Conservation (phyloP, 2,113 vertebrate genomes). For the Erpornis zantholeuca region DNA sequence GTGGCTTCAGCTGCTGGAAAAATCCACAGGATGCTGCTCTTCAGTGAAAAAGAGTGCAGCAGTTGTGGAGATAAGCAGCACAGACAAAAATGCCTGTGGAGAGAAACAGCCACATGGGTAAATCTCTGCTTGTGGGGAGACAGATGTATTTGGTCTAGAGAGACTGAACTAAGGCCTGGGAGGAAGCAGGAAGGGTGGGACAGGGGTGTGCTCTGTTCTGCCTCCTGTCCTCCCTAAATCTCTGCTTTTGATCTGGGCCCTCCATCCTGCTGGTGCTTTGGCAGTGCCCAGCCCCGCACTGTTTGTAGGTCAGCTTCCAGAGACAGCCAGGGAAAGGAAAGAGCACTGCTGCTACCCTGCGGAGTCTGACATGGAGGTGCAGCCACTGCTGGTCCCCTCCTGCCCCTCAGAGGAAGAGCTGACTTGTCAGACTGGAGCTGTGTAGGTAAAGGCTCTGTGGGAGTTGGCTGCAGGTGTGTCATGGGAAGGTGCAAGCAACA, state of each 20-base stretch:
- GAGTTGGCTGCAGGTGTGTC: rapidly evolving
- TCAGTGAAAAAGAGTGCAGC: not conserved
- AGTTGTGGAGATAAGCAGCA: not conserved
- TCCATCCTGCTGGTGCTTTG: not conserved
- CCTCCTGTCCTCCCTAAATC: constrained; percentile 7
- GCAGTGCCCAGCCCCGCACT: not conserved
- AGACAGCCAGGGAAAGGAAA: not conserved
- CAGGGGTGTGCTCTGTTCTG: not conserved
- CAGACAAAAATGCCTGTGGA: not conserved
- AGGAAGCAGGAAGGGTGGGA: constrained; percentile 66
- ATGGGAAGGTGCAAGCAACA: not conserved
- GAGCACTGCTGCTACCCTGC: not conserved
- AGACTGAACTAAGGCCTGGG: not conserved
- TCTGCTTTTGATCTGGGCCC: not conserved
- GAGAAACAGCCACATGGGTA: not conserved
- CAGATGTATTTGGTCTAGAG: not conserved
- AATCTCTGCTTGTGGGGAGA: not conserved
- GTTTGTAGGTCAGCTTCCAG: not conserved
- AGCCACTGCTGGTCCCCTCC: not conserved
- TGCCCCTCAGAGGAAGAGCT: not conserved
- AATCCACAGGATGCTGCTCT: not conserved
- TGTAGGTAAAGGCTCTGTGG: not conserved
- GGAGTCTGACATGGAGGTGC: not conserved
- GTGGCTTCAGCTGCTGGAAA: not conserved
- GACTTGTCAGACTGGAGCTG: not conserved